These are phyloP conservation scores for Aphidius gifuensis DNA, from an alignment of 1,140 invertebrate species.

Conservation along the genomic window DNA sequence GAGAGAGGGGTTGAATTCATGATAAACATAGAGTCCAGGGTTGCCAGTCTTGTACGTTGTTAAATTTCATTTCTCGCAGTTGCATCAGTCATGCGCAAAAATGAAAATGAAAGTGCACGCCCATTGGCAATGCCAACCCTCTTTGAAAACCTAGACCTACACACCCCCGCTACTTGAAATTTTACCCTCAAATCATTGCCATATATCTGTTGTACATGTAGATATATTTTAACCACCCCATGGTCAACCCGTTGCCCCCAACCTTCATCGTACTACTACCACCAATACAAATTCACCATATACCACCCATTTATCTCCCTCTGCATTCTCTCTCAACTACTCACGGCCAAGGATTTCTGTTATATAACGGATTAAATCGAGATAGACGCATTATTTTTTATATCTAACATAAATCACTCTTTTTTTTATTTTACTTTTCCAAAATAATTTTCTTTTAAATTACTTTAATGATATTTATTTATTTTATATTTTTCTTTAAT, in stretches of 20 bases:
- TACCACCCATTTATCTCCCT: constrained; percentile 17
- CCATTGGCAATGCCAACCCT: constrained; percentile 40
- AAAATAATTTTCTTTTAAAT: too few species aligned
- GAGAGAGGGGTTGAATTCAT: constrained; percentile 15
- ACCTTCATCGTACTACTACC: constrained; percentile 39
- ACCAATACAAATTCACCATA: constrained; percentile 12
- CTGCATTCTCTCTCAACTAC: constrained; percentile 3
- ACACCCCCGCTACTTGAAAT: constrained; percentile 36
- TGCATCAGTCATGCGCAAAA: constrained; percentile 39
- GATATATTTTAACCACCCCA: constrained; percentile 32
- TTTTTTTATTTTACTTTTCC: too few species aligned
- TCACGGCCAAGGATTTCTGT: constrained; percentile 23
- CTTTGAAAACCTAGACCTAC: constrained; percentile 50
- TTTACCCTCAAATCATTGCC: constrained; percentile 11
- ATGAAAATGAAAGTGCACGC: constrained; percentile 52
- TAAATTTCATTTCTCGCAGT: constrained; percentile 1
- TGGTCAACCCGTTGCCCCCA: constrained; percentile 50
- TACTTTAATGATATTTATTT: too few species aligned
- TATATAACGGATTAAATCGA: background rate
- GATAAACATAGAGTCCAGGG: constrained; percentile 1
- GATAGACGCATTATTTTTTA: too few species aligned
- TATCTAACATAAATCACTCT: too few species aligned
- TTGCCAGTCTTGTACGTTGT: constrained; percentile 7
- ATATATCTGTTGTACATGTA: too few species aligned
- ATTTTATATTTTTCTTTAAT: too few species aligned